Evolutionary conservation across 2,888 invertebrate genomes (phyloP), one percentile per base, ranked within the genome.

Genomic region (Salticus scenicus): DNA sequence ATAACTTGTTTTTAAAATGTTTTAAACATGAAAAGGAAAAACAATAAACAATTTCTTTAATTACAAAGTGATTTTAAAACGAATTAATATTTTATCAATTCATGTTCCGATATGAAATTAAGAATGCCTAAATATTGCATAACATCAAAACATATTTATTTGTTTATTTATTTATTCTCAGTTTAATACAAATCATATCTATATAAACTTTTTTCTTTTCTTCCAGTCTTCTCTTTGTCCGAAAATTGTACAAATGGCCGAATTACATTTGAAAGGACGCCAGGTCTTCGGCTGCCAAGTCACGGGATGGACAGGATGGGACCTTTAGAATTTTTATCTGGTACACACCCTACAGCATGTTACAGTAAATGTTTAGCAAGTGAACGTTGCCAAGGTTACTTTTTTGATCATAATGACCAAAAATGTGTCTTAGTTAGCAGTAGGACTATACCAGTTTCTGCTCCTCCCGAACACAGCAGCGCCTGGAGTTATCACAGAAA

Each of bases 401-500:
- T 87, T 64, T 75, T 82, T 28, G 81, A 87, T 69, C 87, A 87
- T 30, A 71, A 75, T 28, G 79, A 82, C 64, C 81, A 82, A 42
- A 87, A 73, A 63, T 87, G 87, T 30, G 74, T 87, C 28, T 70
- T 87, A 70, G 20, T 78, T 20, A 73, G 66, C 31, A 66, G 72
- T 24, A 73, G 30, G 10, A 27, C 75, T 20, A 37, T 78, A 30
- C 64, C 79, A 41, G 47, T 71, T 1, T 31, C 42, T 2, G 79
- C 74, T 0, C 82, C 71, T 14, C 31, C 78, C 33, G 67, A 82
- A 31, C 77, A 77, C 27, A 74, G 76, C 70, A 74, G 78, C 17
- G 78, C 74, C 17, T 81, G 87, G 78, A 87, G 81, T 33, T 87
- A 87, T 33, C 87, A 87, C 73, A 24, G 87, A 14, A 87, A 87